Evolutionary conservation across 2,888 invertebrate species (phyloP).

Genomic region (Icerya purchasi): DNA sequence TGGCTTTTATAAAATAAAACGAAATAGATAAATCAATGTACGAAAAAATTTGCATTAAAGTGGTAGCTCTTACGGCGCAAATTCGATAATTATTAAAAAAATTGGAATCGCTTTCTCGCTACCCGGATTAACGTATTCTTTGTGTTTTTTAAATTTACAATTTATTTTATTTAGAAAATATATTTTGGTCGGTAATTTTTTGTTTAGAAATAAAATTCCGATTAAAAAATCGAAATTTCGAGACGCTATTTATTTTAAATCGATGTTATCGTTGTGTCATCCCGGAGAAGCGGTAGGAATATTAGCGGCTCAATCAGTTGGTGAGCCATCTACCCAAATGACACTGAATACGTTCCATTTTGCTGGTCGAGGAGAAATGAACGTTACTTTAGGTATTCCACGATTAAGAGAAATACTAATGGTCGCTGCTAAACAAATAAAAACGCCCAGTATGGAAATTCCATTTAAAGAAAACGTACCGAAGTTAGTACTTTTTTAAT

Average conservation of each 20-base stretch:
- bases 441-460: constrained; percentile 91
- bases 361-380: constrained; percentile 99
- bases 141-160: too few species aligned
- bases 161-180: too few species aligned
- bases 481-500: constrained; percentile 10
- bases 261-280: constrained; percentile 26
- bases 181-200: too few species aligned
- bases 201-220: constrained; percentile 4
- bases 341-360: constrained; percentile 99
- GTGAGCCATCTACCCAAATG: constrained; percentile 99
- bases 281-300: constrained; percentile 95
- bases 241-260: constrained; percentile 25
- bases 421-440: constrained; percentile 79
- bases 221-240: constrained; percentile 9
- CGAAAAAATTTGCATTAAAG: too few species aligned
- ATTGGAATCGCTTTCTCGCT: too few species aligned
- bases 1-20: too few species aligned
- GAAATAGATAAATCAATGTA: too few species aligned
- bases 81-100: too few species aligned
- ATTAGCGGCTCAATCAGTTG: constrained; percentile 90
- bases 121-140: too few species aligned
- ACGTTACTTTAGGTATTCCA: constrained; percentile 98
- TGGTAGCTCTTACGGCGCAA: too few species aligned
- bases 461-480: constrained; percentile 35
- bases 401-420: constrained; percentile 89